Evolutionary conservation across 2,888 invertebrate species (phyloP).

Genomic region (Perdita meconis): DNA sequence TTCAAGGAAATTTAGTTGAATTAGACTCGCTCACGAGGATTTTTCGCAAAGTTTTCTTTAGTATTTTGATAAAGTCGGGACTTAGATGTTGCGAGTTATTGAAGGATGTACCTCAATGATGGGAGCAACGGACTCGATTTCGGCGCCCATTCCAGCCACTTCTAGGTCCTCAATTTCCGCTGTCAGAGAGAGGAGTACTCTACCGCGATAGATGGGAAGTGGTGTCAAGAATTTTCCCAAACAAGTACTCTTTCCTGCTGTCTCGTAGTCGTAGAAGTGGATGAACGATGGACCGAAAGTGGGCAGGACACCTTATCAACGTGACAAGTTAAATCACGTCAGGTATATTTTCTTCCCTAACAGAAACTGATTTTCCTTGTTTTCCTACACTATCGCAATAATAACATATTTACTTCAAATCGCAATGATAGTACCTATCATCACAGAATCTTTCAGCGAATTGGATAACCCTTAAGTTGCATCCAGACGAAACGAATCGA

Average conservation of each 20-base stretch:
- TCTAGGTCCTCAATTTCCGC: conserved; percentile 87
- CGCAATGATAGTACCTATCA: too few relatives aligned
- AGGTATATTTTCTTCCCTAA: background rate
- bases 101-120: conserved; percentile 84
- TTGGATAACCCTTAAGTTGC: too few relatives aligned
- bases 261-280: conserved; percentile 89
- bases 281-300: conserved; percentile 93
- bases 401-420: too few relatives aligned
- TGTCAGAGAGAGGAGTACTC: conserved; percentile 89
- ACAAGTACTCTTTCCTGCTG: conserved; percentile 53
- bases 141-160: conserved; percentile 82
- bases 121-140: conserved; percentile 84
- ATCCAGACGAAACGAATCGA: too few relatives aligned
- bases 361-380: background rate
- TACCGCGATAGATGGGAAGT: conserved; percentile 87
- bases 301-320: conserved; percentile 88
- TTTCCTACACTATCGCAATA: too few relatives aligned
- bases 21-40: too few relatives aligned
- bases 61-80: too few relatives aligned
- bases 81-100: too few relatives aligned
- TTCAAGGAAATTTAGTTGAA: too few relatives aligned
- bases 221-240: conserved; percentile 70
- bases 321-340: conserved; percentile 10
- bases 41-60: too few relatives aligned
- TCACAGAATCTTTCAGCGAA: too few relatives aligned